Base-by-base conservation (phyloP, 2,113 vertebrate genomes). In the Syrrhaptes paradoxus region DNA sequence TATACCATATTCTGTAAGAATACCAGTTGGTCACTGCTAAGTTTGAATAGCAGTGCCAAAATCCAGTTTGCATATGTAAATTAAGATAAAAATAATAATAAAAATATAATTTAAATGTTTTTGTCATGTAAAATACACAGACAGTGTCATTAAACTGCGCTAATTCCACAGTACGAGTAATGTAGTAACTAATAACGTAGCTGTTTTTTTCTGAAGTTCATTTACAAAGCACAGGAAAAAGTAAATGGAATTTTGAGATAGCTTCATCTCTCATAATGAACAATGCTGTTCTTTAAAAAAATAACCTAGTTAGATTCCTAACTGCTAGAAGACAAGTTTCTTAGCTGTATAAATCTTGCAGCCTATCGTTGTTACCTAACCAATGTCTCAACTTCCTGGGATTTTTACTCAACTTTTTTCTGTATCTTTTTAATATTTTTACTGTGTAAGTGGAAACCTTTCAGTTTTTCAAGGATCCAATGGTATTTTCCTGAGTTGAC, bases 371-470 rank as follows among this genome's bases (percentile, higher is more conserved):
- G 5, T 66, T 70, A 38, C 13, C 19, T 70, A 48, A 41, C 18
- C 54, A 26, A 7, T 36, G 6, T 32, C 43, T 62, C 16, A 66
- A 1, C 1, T 89, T 77, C 8, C 9, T 9, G n/a, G 4, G 7
- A 3, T 19, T 78, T 85, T 73, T 55, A 36, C 11, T 45, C 3
- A 32, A 6, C 15, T 49, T 68, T 43, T 52, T 26, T 18, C 18
- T 45, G 6, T 41, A 24, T 20, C 5, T 51, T 67, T 72, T n/a
- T 11, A 58, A n/a, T 71, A 22, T 9, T 79, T 83, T 72, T n/a
- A 6, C 9, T 12, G 0, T 17, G 1, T 41, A 63, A 57, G 5
- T 29, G 17, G 7, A 3, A 82, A 52, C 2, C 9, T 36, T 34
- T 10, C 18, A 22, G 4, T 48, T 63, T 83, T 83, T 58, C 16